phyloP scores from a whole-genome alignment of 2,888 invertebrate genomes.

The Cybosia mesomella region DNA sequence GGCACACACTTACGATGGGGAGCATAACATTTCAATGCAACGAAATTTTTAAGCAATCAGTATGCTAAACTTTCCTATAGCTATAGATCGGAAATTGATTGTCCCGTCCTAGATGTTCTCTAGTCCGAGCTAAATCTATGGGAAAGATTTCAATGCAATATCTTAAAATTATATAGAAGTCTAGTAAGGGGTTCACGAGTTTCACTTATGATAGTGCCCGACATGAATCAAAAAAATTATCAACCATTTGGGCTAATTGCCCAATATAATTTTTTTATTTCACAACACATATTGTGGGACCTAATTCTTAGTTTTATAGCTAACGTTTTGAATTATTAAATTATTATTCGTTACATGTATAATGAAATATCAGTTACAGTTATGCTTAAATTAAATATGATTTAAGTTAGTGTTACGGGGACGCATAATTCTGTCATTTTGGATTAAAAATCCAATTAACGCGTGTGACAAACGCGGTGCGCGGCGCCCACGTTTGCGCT shows the following conservation, averaged over 20 bases:
- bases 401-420: slow-evolving; percentile 35
- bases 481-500: slow-evolving; percentile 50
- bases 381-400: slow-evolving; percentile 25
- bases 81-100: too few relatives aligned
- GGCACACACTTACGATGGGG: neutral
- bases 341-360: slow-evolving; percentile 10
- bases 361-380: slow-evolving; percentile 38
- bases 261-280: neutral
- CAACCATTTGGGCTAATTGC: neutral
- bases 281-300: neutral
- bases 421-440: slow-evolving; percentile 56
- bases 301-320: neutral
- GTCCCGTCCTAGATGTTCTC: too few relatives aligned
- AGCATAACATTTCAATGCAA: neutral
- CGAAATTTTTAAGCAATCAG: too few relatives aligned
- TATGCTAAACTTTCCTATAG: too few relatives aligned
- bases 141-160: neutral
- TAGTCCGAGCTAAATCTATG: too few relatives aligned
- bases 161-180: neutral
- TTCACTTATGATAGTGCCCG: neutral
- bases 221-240: neutral
- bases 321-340: slow-evolving; percentile 16
- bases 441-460: slow-evolving; percentile 66
- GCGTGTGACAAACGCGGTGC: slow-evolving; percentile 40
- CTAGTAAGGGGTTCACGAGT: neutral